phyloP scores from a whole-genome alignment of 1,140 invertebrate genomes.

The Drosophila punjabiensis region DNA sequence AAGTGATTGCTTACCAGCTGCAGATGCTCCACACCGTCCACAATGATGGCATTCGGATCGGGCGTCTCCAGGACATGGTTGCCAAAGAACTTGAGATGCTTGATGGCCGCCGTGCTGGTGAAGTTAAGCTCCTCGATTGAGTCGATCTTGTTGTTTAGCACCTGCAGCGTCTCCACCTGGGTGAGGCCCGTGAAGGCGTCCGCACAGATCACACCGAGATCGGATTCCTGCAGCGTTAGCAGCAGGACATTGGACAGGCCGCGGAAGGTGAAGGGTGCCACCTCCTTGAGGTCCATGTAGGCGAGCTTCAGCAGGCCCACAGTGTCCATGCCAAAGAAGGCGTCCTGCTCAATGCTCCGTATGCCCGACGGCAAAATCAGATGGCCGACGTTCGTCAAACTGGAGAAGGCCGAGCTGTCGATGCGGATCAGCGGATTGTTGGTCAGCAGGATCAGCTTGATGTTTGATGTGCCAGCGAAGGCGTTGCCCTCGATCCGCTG shows the following conservation, averaged over 20 bases:
- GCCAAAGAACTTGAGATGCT: conserved; percentile 90
- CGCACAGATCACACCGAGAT: conserved; percentile 90
- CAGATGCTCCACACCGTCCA: conserved; percentile 89
- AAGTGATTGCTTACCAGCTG: conserved; percentile 92
- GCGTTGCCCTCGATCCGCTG: conserved; percentile 91
- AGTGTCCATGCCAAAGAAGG: conserved; percentile 92
- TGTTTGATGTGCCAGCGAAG: conserved; percentile 93
- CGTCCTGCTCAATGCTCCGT: conserved; percentile 90
- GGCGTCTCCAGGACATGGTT: conserved; percentile 93
- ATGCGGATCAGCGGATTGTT: conserved; percentile 92
- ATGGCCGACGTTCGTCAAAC: conserved; percentile 91
- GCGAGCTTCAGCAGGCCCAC: conserved; percentile 91
- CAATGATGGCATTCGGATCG: conserved; percentile 88
- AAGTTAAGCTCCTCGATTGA: conserved; percentile 90
- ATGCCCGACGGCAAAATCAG: conserved; percentile 92
- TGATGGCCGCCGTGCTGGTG: conserved; percentile 89
- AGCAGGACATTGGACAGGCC: conserved; percentile 91
- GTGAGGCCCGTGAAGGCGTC: conserved; percentile 90
- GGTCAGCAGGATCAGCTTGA: conserved; percentile 90
- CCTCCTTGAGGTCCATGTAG: conserved; percentile 91
- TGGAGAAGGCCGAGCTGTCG: conserved; percentile 91
- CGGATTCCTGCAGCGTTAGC: conserved; percentile 91
- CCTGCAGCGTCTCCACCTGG: conserved; percentile 89
- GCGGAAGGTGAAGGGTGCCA: conserved; percentile 90
- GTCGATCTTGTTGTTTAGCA: conserved; percentile 94